These are phyloP conservation scores for Albula glossodonta DNA, from an alignment of 2,113 vertebrate genomes.

Conservation along the genomic window DNA sequence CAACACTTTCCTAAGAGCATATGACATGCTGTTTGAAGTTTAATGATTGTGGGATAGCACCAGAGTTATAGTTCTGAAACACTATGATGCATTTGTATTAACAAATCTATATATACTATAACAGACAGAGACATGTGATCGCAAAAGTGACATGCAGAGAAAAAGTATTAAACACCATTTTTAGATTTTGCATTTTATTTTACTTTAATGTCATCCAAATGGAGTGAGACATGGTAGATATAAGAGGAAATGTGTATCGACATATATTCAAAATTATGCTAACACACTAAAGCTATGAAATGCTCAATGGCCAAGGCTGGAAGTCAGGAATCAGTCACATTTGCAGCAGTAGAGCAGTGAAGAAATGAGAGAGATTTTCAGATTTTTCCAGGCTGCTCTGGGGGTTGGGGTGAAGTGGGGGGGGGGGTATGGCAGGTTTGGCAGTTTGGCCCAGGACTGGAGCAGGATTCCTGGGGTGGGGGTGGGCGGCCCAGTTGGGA, in stretches of 20 bases:
- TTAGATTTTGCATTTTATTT: neutral
- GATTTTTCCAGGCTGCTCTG: too few species aligned
- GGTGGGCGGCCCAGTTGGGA: slow-evolving; percentile 22
- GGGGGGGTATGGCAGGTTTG: slow-evolving; percentile 19
- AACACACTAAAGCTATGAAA: neutral
- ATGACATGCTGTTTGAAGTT: neutral
- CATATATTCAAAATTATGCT: neutral
- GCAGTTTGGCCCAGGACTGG: slow-evolving; percentile 26
- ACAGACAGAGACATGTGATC: neutral
- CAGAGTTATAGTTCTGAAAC: neutral
- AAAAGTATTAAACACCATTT: neutral
- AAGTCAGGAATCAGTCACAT: neutral
- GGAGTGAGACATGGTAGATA: slow-evolving; percentile 28
- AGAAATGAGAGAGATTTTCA: too few species aligned
- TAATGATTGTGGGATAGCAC: neutral
- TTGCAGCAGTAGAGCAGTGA: too few species aligned
- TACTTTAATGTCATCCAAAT: slow-evolving; percentile 21
- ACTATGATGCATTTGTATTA: neutral
- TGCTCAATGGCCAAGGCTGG: neutral
- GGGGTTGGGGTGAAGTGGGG: neutral
- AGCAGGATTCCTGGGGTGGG: slow-evolving; percentile 39
- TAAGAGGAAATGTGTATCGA: neutral
- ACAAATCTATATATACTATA: neutral
- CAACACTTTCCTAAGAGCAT: neutral
- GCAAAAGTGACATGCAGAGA: neutral